Conservation (phyloP, 2,113 vertebrate genomes). For the Fukomys damarensis region DNA sequence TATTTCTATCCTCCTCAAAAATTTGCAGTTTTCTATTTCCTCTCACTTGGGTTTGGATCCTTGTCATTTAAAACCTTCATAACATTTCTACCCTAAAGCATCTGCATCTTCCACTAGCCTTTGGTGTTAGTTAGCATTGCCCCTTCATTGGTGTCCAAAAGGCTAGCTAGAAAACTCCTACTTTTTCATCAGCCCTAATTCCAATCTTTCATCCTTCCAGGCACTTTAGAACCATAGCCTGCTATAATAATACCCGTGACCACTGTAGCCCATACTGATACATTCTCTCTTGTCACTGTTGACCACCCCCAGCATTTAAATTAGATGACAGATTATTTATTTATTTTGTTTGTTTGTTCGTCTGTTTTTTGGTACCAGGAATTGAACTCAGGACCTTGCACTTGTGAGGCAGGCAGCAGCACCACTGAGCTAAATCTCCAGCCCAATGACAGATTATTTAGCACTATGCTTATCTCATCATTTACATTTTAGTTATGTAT, state of each 20-base stretch:
- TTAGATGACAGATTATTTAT: too few species aligned
- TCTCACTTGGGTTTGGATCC: background rate
- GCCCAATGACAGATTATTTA: background rate
- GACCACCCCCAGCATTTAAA: background rate
- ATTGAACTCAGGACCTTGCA: too few species aligned
- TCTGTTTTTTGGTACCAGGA: too few species aligned
- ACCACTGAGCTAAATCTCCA: too few species aligned
- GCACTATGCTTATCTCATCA: background rate
- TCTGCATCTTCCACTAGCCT: too few species aligned
- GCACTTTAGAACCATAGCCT: background rate
- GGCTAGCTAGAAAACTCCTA: background rate
- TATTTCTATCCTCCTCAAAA: background rate
- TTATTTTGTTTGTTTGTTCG: too few species aligned
- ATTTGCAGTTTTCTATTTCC: too few species aligned
- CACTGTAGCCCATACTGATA: background rate
- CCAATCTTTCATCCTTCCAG: background rate
- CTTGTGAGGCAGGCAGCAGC: too few species aligned
- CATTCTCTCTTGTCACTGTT: background rate
- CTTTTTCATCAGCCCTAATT: background rate
- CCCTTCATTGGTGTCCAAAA: background rate
- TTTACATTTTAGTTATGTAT: background rate
- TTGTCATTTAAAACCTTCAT: background rate
- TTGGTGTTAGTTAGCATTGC: background rate
- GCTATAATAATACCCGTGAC: accelerated
- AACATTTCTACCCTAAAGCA: background rate